Evolutionary conservation across 2,888 invertebrate species (phyloP), one percentile per base, ranked within the genome.

Genomic region (Tetragonula carbonaria): DNA sequence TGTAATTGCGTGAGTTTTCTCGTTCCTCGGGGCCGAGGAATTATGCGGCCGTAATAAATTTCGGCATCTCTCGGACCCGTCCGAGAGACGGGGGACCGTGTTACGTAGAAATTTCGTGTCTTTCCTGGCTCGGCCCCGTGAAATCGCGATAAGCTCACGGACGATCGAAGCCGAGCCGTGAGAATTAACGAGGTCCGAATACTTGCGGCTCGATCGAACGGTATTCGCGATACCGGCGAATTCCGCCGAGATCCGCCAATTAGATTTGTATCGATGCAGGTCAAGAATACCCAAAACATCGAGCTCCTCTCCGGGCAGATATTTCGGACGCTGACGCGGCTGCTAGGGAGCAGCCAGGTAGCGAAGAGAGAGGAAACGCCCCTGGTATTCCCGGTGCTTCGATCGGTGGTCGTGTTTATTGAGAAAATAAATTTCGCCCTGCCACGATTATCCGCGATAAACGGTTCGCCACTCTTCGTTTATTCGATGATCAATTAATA

Each of bases 181-280:
- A 91, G 92, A 93, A 93, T 93, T 93, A 93, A 93, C 92, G 92
- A 92, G 93, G 89, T 90, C 91, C 91, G 90, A 90, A 92, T 92
- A 91, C 90, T 91, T 91, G 79, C 68, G 88, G 90, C 86, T 8
- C 90, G 90, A 89, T 87, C 91, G 71, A 57, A 80, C 82, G 86
- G 86, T 88, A 89, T 89, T 85, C 85, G 88, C 84, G 85, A 89
- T 80, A 81, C 85, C 72, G 68, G 66, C 62, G 78, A 78, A 81
- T 81, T 84, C 84, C 83, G 71, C 65, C 70, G 66, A 86, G 88
- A 87, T 89, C 86, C 84, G 82, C 88, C 88, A 87, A 88, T 88
- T 88, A 89, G 80, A 89, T 89, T 87, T 73, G 89, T 84, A 87
- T 82, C 87, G 89, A 87, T 80, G 80, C 82, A 86, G 89, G 84